phyloP scores from a whole-genome alignment of 1,140 invertebrate species.

The Oreohelix idahoensis region DNA sequence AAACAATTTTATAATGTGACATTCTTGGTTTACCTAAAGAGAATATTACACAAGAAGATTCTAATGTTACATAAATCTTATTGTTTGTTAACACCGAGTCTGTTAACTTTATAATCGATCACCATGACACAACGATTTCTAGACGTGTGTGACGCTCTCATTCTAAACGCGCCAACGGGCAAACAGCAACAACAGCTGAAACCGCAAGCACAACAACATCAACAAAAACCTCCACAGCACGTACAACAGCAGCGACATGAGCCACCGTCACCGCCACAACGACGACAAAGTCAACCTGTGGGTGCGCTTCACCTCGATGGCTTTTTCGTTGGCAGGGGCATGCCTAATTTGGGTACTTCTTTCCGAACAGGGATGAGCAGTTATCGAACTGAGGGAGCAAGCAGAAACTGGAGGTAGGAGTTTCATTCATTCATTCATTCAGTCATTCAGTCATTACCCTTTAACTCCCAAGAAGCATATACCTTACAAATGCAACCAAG shows the following conservation, averaged over 20 bases:
- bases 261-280: conserved; percentile 1
- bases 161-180: background rate
- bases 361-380: background rate
- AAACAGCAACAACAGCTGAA: conserved; percentile 1
- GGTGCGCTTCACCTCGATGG: background rate
- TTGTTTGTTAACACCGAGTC: too few relatives aligned
- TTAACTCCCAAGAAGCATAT: too few relatives aligned
- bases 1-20: too few relatives aligned
- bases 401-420: background rate
- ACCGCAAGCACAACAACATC: background rate
- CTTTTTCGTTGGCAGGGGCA: background rate
- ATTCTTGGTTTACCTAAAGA: too few relatives aligned
- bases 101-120: too few relatives aligned
- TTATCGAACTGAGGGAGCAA: background rate
- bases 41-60: too few relatives aligned
- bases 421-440: background rate
- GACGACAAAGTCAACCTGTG: conserved; percentile 8
- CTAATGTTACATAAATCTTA: too few relatives aligned
- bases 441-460: background rate
- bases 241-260: background rate
- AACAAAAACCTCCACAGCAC: background rate
- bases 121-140: conserved; percentile 12
- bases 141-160: conserved; percentile 24
- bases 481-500: too few relatives aligned
- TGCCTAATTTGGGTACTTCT: background rate